Conservation (phyloP, 2,113 vertebrate species). For the Smithornis capensis region DNA sequence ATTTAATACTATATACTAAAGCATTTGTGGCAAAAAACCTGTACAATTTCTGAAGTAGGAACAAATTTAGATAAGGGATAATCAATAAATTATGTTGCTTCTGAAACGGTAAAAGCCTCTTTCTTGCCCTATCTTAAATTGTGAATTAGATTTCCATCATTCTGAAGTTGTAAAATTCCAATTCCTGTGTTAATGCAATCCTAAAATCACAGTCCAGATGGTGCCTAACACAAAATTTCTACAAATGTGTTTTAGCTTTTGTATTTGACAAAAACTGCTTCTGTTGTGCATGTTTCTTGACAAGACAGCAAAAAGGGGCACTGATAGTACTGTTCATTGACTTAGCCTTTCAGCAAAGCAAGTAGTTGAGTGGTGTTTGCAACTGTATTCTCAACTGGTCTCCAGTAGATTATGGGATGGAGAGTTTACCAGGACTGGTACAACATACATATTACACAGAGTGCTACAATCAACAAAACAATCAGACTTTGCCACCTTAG, state of each 20-base stretch:
- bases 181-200: background rate
- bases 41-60: background rate
- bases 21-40: background rate
- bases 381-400: background rate
- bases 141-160: background rate
- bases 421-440: background rate
- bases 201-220: background rate
- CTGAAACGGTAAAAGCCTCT: background rate
- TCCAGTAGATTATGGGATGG: background rate
- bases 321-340: background rate
- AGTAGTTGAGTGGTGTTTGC: background rate
- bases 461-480: background rate
- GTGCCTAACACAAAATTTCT: background rate
- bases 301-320: background rate
- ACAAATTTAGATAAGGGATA: background rate
- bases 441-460: background rate
- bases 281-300: background rate
- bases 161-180: background rate
- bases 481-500: background rate
- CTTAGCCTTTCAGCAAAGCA: background rate
- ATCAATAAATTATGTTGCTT: background rate
- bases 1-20: background rate
- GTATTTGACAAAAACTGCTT: background rate
- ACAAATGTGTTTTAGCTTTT: background rate
- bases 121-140: background rate